A percentile compares a stretch with the other conserved stretches of the same genome.
These are phyloP conservation scores for Scomberomorus guttatus DNA, from an alignment of 2,797 vertebrate species.

Conservation along the genomic window DNA sequence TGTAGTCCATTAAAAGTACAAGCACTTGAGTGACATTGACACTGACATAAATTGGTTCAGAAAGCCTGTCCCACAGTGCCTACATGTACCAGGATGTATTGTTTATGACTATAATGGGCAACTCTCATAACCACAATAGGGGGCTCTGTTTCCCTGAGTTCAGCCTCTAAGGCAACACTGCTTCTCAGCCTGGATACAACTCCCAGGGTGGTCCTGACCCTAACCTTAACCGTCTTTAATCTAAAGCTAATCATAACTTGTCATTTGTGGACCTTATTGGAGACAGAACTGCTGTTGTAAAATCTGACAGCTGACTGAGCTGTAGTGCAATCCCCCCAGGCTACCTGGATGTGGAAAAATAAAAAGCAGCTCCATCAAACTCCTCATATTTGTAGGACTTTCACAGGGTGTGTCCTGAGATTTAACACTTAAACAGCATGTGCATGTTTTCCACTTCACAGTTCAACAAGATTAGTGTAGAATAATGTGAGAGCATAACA, in stretches of 20 bases:
- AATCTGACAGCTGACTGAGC: not conserved
- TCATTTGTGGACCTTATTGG: not conserved
- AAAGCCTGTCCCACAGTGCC: constrained; percentile 10
- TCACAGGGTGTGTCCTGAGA: not conserved
- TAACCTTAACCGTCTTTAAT: constrained; percentile 17
- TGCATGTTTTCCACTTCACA: not conserved
- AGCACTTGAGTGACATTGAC: not conserved
- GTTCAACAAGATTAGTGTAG: not conserved
- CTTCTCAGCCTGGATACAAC: constrained; percentile 4
- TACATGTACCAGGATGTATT: constrained; percentile 32
- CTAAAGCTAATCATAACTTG: not conserved
- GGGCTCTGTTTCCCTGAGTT: constrained; percentile 46
- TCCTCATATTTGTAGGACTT: not conserved
- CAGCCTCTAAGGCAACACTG: constrained; percentile 4
- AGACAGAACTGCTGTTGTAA: not conserved
- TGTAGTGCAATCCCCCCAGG: not conserved
- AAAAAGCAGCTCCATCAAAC: not conserved
- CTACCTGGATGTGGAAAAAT: not conserved
- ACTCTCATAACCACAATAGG: constrained; percentile 36
- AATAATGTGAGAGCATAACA: not conserved
- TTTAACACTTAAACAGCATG: not conserved
- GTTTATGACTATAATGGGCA: constrained; percentile 18
- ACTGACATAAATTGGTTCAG: not conserved
- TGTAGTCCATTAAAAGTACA: constrained; percentile 10
- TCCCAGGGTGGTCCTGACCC: constrained; percentile 43